These are phyloP conservation scores for Caenorhabditis sulstoni DNA, from an alignment of 2,888 invertebrate species.

Conservation along the genomic window DNA sequence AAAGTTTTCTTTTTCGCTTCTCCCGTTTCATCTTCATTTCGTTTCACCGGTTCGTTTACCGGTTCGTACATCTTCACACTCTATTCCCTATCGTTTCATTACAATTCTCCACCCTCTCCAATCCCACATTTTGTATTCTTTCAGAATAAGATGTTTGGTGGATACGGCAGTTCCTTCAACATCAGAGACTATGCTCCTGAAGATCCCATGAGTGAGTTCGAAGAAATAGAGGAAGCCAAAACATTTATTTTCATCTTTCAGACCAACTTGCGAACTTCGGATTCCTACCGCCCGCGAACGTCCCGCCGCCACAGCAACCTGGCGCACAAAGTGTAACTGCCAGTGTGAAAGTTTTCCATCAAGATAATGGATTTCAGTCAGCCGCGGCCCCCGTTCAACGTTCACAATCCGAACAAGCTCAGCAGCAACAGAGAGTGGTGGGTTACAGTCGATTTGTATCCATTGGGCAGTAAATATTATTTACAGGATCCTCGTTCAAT, in stretches of 20 bases:
- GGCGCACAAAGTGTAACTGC: too few relatives aligned
- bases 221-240: too few relatives aligned
- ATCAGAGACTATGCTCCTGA: constrained; percentile 25
- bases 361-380: too few relatives aligned
- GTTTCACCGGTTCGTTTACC: not conserved
- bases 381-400: not conserved
- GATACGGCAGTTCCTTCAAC: constrained; percentile 4
- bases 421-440: not conserved
- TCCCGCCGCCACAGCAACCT: too few relatives aligned
- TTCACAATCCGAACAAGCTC: not conserved
- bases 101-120: not conserved
- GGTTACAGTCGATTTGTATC: not conserved
- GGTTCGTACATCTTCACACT: not conserved
- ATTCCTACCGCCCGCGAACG: too few relatives aligned
- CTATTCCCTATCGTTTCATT: not conserved
- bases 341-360: too few relatives aligned
- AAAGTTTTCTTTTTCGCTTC: not conserved
- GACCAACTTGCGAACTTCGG: not conserved
- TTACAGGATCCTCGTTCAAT: not conserved
- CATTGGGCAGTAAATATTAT: not conserved
- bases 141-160: constrained; percentile 20
- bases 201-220: constrained; percentile 27
- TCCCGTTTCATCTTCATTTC: not conserved
- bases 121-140: not conserved
- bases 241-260: not conserved